Base-by-base conservation (phyloP, 2,888 invertebrate genomes). In the Stenchaetothrips biformis region DNA sequence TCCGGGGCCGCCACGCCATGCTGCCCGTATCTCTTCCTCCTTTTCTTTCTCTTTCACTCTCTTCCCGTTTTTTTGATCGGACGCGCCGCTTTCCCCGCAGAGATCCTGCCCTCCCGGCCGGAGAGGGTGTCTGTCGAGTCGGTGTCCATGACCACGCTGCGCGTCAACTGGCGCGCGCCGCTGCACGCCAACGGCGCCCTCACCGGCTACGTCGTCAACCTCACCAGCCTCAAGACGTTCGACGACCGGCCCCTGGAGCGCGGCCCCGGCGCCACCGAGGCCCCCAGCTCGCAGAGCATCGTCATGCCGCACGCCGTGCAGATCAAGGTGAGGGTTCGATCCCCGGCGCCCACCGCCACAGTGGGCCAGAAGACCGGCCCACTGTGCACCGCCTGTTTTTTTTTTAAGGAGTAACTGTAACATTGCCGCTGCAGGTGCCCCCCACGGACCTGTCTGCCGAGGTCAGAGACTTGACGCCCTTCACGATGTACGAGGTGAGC, bases 401-500 rank as follows among this genome's bases (percentile, higher is more conserved):
- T 7, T 21, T 16, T 78, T n/a, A 6, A 7, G 7, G 59, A 27
- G 62, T 6, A 78, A 79, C 21, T 78, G n/a, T 78, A 48, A 79
- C 59, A 25, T 48, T 79, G 79, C 48, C 47, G 11, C 77, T 81
- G n/a, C 82, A 84, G 84, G 84, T 83, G 7, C 81, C 82, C 11
- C 82, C 82, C 27, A 83, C 83, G 77, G 84, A 83, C 78, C 83
- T 83, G 79, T 83, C 83, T 79, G 83, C 84, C 13, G 86, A 90
- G 0, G 85, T 94, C 2, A 90, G 90, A 83, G 90, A 92, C 85
- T 87, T 95, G 59, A 88, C 89, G 16, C 93, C 95, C 0, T 92
- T 93, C 84, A 94, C 94, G 0, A 95, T 95, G 95, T 95, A 95
- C 85, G 94, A 95, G 84, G 89, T 95, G 8, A 90, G 91, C 0